A percentile compares a stretch with the other conserved stretches of the same genome.
These are phyloP conservation scores for Cygnus buccinator DNA, from an alignment of 2,113 vertebrate species.

Conservation along the genomic window DNA sequence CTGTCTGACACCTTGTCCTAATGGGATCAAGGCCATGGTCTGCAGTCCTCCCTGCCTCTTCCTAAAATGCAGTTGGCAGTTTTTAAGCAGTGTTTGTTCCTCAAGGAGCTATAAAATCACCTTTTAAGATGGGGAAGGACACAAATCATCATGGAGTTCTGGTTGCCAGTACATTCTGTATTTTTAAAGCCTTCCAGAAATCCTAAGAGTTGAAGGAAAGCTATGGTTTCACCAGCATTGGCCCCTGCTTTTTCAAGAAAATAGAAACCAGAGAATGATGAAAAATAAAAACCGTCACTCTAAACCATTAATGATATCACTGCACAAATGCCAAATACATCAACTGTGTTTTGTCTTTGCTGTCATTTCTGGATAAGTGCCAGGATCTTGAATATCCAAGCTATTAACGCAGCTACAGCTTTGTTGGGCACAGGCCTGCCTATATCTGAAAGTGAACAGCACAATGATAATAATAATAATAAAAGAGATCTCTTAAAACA, in stretches of 20 bases:
- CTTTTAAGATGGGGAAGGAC: not conserved
- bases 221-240: not conserved
- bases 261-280: not conserved
- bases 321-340: conserved; percentile 24
- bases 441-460: not conserved
- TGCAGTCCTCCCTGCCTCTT: not conserved
- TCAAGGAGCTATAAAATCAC: not conserved
- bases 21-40: conserved; percentile 13
- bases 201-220: not conserved
- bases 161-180: not conserved
- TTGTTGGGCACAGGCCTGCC: not conserved
- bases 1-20: not conserved
- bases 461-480: not conserved
- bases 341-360: conserved; percentile 27
- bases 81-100: conserved; percentile 3
- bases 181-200: conserved; percentile 9
- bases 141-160: conserved; percentile 1
- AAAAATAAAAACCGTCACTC: not conserved
- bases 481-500: not conserved
- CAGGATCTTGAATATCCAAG: not conserved
- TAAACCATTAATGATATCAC: not conserved
- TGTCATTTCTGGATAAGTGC: conserved; percentile 25
- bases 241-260: not conserved
- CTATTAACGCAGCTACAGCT: not conserved
- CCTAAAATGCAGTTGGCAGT: conserved; percentile 13